A percentile compares a stretch with the other conserved stretches of the same genome.
Evolutionary conservation across 30 jellyfish, hydroid and myxozoan genomes (phyloP).

Genomic region (Pelagia noctiluca): DNA sequence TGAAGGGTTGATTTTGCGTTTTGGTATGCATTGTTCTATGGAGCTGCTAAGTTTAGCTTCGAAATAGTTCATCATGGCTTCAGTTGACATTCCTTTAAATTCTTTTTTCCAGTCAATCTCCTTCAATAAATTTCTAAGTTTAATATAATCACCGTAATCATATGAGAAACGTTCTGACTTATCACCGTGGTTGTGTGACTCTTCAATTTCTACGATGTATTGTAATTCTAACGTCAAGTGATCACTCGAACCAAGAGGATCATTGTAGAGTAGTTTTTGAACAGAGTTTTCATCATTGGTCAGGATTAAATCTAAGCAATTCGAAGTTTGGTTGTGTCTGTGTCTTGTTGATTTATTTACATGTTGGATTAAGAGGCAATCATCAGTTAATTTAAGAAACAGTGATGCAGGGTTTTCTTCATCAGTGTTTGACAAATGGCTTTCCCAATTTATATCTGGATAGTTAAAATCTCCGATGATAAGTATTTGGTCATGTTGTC

Average conservation of each 20-base stretch:
- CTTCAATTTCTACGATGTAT: not conserved
- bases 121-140: not conserved
- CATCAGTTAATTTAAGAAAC: not conserved
- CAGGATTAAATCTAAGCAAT: not conserved
- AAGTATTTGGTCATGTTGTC: slow-evolving; percentile 7
- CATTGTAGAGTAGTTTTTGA: not conserved
- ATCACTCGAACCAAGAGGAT: not conserved
- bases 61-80: not conserved
- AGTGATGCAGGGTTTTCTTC: not conserved
- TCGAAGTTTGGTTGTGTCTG: not conserved
- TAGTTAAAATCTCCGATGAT: slow-evolving; percentile 11
- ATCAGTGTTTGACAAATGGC: not conserved
- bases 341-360: not conserved
- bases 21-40: not conserved
- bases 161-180: not conserved
- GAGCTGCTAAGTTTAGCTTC: not conserved
- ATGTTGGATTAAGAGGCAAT: not conserved
- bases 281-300: not conserved
- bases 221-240: not conserved
- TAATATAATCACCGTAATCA: not conserved
- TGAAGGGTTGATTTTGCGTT: not conserved
- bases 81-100: not conserved
- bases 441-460: slow-evolving; percentile 15
- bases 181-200: not conserved
- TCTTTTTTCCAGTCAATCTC: not conserved